Conservation (phyloP, 1,140 invertebrate genomes). For the Berghia stephanieae region DNA sequence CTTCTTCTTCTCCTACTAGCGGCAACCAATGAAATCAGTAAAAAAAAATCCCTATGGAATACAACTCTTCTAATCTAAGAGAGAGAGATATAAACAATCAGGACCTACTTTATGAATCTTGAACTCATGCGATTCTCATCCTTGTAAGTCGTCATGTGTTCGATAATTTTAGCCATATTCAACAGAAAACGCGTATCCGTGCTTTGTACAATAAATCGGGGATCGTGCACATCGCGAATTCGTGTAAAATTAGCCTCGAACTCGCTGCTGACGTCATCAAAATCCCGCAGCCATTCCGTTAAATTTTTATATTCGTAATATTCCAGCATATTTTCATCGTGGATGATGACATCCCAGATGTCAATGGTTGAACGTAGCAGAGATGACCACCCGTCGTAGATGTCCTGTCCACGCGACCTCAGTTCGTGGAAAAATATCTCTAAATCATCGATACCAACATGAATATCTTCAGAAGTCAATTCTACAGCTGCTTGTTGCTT, state of each 20-base stretch:
- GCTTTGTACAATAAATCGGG: conserved; percentile 39
- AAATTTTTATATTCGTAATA: conserved; percentile 50
- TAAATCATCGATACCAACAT: conserved; percentile 36
- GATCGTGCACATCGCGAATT: conserved; percentile 34
- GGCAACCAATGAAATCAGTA: background rate
- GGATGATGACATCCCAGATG: conserved; percentile 46
- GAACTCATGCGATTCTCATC: conserved; percentile 35
- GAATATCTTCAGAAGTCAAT: conserved; percentile 38
- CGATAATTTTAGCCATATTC: conserved; percentile 34
- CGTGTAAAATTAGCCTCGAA: conserved; percentile 28
- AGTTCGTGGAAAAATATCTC: conserved; percentile 48
- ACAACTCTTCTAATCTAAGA: background rate
- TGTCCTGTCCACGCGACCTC: conserved; percentile 43
- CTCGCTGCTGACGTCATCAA: conserved; percentile 32
- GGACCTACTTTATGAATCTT: conserved; percentile 43
- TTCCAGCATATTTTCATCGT: conserved; percentile 45
- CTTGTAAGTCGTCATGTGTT: conserved; percentile 34
- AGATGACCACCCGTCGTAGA: conserved; percentile 46
- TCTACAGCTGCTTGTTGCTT: conserved; percentile 39
- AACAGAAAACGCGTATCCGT: conserved; percentile 39
- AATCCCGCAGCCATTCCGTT: conserved; percentile 36
- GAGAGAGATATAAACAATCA: background rate
- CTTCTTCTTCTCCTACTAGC: background rate
- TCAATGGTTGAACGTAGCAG: conserved; percentile 20
- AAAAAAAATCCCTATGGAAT: background rate